A percentile compares a stretch with the other conserved stretches of the same genome.
These are phyloP conservation scores for Drosophila murphyi DNA, from an alignment of 1,140 invertebrate species.

Conservation along the genomic window DNA sequence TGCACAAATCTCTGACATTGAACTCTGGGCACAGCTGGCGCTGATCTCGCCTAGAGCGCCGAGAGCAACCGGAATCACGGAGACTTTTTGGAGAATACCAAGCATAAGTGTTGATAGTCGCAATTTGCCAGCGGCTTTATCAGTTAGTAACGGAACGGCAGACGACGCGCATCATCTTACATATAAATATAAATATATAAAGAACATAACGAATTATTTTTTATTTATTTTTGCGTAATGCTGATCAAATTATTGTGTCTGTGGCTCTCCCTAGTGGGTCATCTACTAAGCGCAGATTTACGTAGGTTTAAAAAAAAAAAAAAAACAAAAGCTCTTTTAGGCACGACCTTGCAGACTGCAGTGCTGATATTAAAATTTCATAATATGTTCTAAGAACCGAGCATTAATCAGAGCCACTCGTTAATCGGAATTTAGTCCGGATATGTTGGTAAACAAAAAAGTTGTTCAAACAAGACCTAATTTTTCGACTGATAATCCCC, in stretches of 20 bases:
- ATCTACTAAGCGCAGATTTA: constrained; percentile 44
- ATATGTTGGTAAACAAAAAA: no score
- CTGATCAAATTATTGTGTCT: constrained; percentile 22
- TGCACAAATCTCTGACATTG: constrained; percentile 48
- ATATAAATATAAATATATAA: not conserved
- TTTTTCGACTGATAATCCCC: no score
- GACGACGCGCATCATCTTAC: constrained; percentile 30
- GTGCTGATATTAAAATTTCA: no score
- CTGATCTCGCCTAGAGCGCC: constrained; percentile 4
- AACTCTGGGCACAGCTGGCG: constrained; percentile 41
- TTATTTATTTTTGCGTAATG: constrained; percentile 39
- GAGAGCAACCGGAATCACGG: constrained; percentile 6
- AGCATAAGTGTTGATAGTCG: constrained; percentile 9
- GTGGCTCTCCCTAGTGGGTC: constrained; percentile 18
- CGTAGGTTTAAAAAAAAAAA: constrained; percentile 41
- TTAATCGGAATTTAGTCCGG: no score
- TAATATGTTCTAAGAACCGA: no score
- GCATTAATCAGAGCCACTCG: no score
- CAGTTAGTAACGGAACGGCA: constrained; percentile 53
- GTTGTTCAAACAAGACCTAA: no score
- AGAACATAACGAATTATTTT: constrained; percentile 18
- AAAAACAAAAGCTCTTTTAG: no score
- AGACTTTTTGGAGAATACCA: constrained; percentile 23
- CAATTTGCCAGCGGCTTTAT: constrained; percentile 46
- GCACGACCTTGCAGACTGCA: no score